Evolutionary conservation across 2,797 vertebrate species (phyloP), one percentile per base, ranked within the genome.

Genomic region (Cynodonichthys magdalenae): DNA sequence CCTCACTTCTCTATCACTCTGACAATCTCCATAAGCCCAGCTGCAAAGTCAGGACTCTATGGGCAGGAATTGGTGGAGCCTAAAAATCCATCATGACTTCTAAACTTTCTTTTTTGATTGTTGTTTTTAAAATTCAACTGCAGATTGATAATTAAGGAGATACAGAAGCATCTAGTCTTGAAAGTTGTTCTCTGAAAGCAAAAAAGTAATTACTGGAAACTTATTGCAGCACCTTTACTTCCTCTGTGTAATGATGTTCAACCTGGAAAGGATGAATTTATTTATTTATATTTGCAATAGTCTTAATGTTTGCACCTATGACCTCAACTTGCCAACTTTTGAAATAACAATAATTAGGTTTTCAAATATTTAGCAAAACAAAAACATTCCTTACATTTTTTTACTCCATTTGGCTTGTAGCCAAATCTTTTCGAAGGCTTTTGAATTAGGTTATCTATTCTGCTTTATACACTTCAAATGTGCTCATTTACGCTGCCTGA

Each of bases 1-100:
- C 87, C 74, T 75, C 64, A 66, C 63, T 71, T 81, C 59, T 69
- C 56, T 87, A 91, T 90, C 88, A 45, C 63, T 53, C 53, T 39
- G 59, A 63, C 29, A 55, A 89, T 92, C 88, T 82, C 63, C 66
- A 69, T 69, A 84, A 89, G 68, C 74, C 45, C 70, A 28, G 69
- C 77, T 79, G 63, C 77, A 80, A 76, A 87, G 67, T 81, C 68
- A 70, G 66, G 65, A 63, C 61, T 83, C 74, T 79, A 61, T 73
- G 71, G 62, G 61, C 71, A 78, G 71, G 71, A 66, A 68, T 64
- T 58, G 28, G 48, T 57, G 18, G 53, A 77, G 67, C 62, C 63
- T 27, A 83, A 79, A 78, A 59, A 46, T 2, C 8, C 31, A 0
- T 46, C 63, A 24, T 63, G 71, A 81, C 34, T 67, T 20, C 42